Evolutionary conservation across 1,140 invertebrate genomes (phyloP).

Genomic region (Sminthurides bifidus): DNA sequence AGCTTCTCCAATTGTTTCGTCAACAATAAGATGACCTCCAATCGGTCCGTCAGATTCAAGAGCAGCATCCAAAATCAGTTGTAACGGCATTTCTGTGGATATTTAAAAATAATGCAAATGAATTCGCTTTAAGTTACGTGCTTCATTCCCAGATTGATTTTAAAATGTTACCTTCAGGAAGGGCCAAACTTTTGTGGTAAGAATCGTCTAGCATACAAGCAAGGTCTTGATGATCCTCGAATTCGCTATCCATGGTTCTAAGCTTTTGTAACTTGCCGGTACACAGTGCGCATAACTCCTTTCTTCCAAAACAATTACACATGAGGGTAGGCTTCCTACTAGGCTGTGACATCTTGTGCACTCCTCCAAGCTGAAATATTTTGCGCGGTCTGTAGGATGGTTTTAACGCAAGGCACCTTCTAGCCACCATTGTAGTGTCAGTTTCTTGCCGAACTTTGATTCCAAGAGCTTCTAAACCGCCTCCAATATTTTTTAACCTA

Average conservation of each 20-base stretch:
- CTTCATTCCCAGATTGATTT: no score
- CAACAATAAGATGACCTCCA: not conserved
- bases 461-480: constrained; percentile 4
- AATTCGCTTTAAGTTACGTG: not conserved
- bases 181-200: not conserved
- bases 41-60: not conserved
- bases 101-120: not conserved
- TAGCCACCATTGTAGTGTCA: not conserved
- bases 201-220: not conserved
- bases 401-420: constrained; percentile 9
- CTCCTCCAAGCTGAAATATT: constrained; percentile 10
- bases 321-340: not conserved
- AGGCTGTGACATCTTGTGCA: not conserved
- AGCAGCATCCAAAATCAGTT: not conserved
- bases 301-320: constrained; percentile 11
- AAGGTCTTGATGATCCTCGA: constrained; percentile 1
- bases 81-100: not conserved
- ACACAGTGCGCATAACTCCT: constrained; percentile 6
- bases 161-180: constrained; percentile 2
- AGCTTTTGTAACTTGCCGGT: constrained; percentile 3
- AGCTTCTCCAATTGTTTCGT: not conserved
- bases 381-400: constrained; percentile 7
- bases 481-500: not conserved
- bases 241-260: constrained; percentile 1
- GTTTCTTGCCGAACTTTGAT: not conserved